Conservation (phyloP, 2,797 vertebrate genomes). For the Odontamblyopus lacepedii region DNA sequence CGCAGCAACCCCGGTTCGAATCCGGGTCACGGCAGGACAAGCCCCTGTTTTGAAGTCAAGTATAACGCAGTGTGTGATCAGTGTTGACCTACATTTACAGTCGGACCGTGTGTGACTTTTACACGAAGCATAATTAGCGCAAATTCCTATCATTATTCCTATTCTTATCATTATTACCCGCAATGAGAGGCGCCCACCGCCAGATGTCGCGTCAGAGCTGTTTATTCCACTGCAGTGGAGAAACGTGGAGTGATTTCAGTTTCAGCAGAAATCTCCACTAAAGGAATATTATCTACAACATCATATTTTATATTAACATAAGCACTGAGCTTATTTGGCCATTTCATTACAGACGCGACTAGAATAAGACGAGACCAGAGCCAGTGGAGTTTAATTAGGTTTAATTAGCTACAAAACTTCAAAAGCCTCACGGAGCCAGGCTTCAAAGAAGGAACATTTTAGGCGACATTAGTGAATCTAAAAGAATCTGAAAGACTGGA, state of each 20-base stretch:
- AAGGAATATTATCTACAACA: neutral
- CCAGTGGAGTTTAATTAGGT: neutral
- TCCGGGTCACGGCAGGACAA: conserved; percentile 32
- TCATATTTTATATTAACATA: neutral
- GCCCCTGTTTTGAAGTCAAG: too few species aligned
- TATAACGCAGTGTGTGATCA: too few species aligned
- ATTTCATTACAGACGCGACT: neutral
- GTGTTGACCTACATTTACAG: too few species aligned
- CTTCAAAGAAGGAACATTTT: conserved; percentile 4
- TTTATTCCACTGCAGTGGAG: neutral
- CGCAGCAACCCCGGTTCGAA: conserved; percentile 47
- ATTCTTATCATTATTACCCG: neutral
- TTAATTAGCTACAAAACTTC: neutral
- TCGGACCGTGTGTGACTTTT: too few species aligned
- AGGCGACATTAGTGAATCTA: too few species aligned
- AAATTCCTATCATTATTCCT: too few species aligned
- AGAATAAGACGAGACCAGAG: too few species aligned
- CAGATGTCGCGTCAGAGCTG: conserved; percentile 44
- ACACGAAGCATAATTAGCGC: neutral
- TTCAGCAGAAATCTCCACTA: neutral
- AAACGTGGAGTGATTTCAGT: too few species aligned
- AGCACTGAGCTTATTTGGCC: neutral
- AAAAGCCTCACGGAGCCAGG: neutral
- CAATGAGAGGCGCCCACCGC: conserved; percentile 23
- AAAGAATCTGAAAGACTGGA: too few species aligned